phyloP scores from a whole-genome alignment of 2,113 vertebrate genomes.

The Nothocercus julius region DNA sequence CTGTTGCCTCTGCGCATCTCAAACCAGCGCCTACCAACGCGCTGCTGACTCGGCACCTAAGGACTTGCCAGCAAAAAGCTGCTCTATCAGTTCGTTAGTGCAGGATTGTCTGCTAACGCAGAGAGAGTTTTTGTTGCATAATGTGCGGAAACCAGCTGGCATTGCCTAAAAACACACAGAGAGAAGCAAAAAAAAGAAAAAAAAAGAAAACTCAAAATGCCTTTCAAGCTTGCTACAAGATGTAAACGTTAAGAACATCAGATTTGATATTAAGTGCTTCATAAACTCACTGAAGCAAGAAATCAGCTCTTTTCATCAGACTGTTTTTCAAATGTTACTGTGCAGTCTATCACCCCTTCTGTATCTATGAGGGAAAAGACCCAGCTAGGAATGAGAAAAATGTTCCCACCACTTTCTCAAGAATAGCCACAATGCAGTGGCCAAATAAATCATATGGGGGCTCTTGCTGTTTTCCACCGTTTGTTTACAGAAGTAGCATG shows the following conservation, averaged over 20 bases:
- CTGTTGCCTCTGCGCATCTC: background rate
- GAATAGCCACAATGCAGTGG: background rate
- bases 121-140: background rate
- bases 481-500: background rate
- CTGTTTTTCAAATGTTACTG: background rate
- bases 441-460: background rate
- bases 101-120: background rate
- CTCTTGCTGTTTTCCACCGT: background rate
- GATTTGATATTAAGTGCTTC: conserved; percentile 13
- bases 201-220: background rate
- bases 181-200: background rate
- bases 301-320: background rate
- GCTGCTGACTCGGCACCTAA: background rate
- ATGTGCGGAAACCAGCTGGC: background rate
- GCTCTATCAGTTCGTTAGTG: background rate
- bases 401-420: background rate
- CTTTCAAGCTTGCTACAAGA: conserved; percentile 3
- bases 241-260: background rate
- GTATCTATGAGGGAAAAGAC: background rate
- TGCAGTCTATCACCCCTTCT: background rate
- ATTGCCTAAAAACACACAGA: background rate
- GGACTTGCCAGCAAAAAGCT: background rate
- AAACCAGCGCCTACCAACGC: background rate
- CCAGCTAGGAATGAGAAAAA: background rate
- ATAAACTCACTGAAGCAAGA: conserved; percentile 5